A percentile compares a stretch with the other conserved stretches of the same genome.
phyloP scores from a whole-genome alignment of 2,113 vertebrate genomes.

The Lophotis ruficrista region DNA sequence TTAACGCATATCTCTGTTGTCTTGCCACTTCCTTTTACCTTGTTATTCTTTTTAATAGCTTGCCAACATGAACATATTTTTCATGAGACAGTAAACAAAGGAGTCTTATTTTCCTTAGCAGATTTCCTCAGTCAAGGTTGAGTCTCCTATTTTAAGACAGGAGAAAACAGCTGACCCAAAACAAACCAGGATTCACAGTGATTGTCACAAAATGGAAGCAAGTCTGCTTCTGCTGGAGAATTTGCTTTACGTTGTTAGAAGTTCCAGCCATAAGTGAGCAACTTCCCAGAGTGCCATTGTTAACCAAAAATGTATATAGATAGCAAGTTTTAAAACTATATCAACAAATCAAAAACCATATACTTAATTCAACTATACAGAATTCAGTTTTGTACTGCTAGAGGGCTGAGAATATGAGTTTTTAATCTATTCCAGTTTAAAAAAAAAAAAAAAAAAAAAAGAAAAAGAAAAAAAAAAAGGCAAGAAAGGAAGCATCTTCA shows the following conservation, averaged over 20 bases:
- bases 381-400: not conserved
- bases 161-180: not conserved
- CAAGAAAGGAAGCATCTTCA: not conserved
- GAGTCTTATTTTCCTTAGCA: not conserved
- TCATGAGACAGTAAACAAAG: not conserved
- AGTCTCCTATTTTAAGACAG: not conserved
- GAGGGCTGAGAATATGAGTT: not conserved
- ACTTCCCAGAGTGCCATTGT: not conserved
- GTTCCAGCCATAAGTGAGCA: not conserved
- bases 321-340: not conserved
- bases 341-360: not conserved
- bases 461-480: not conserved
- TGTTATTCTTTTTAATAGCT: not conserved
- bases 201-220: not conserved
- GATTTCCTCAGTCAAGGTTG: not conserved
- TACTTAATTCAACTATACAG: not conserved
- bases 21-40: not conserved
- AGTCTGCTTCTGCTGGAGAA: not conserved
- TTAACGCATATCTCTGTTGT: not conserved
- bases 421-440: not conserved
- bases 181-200: not conserved
- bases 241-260: not conserved
- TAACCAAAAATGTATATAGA: not conserved
- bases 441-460: not conserved
- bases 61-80: not conserved